phyloP scores from a whole-genome alignment of 2,888 invertebrate genomes.

The Apamea anceps region DNA sequence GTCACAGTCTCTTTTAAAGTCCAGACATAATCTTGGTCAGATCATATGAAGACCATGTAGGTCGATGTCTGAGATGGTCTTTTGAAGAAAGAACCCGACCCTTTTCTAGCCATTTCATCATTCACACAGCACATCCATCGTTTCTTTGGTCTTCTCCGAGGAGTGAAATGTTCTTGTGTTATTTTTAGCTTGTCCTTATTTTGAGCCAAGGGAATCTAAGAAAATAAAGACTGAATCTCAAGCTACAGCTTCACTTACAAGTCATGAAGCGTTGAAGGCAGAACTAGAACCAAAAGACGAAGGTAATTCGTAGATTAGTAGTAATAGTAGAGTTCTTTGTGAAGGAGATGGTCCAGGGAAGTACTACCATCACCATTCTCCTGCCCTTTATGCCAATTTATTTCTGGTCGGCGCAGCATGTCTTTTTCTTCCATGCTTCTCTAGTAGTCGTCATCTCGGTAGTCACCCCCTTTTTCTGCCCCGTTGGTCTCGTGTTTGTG shows the following conservation, averaged over 20 bases:
- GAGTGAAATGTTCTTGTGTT: background rate
- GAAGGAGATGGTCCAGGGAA: background rate
- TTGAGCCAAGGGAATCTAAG: slow-evolving; percentile 84
- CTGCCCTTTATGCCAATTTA: no score
- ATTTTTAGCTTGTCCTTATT: slow-evolving; percentile 84
- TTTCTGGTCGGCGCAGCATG: no score
- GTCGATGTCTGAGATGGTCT: no score
- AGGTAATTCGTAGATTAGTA: slow-evolving; percentile 30
- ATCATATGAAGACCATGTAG: no score
- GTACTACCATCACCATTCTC: background rate
- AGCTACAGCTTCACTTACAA: slow-evolving; percentile 54
- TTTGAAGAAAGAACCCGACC: no score
- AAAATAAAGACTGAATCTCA: slow-evolving; percentile 71
- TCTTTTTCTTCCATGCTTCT: no score
- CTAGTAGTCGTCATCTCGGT: no score
- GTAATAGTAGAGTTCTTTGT: background rate
- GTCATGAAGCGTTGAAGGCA: slow-evolving; percentile 61
- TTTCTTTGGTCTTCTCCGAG: background rate
- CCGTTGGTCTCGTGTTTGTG: no score
- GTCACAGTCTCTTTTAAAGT: no score
- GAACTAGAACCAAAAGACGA: slow-evolving; percentile 65
- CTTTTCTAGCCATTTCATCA: no score
- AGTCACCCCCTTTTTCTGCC: no score
- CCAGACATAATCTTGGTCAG: no score
- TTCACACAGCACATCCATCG: background rate